Evolutionary conservation across 2,113 vertebrate species (phyloP).

Genomic region (Aegithalos caudatus): DNA sequence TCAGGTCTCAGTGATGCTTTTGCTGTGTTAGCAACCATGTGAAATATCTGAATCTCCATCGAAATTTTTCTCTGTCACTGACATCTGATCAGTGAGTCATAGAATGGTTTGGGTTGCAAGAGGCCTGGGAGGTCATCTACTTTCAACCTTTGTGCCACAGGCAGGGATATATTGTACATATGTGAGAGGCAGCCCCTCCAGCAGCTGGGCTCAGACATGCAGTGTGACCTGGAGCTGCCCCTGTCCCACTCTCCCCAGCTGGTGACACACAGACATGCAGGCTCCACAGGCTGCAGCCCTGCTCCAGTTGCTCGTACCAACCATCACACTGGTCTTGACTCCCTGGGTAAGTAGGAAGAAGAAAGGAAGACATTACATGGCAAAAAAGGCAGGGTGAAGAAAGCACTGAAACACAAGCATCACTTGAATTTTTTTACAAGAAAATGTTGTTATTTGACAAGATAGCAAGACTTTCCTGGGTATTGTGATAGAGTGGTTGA

Average conservation of each 20-base stretch:
- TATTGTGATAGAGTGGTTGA: not conserved
- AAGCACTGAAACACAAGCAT: not conserved
- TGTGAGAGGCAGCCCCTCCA: not conserved
- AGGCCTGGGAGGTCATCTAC: not conserved
- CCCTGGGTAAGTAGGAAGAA: not conserved
- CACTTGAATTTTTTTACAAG: not conserved
- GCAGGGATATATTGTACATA: not conserved
- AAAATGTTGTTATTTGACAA: not conserved
- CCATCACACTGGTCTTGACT: not conserved
- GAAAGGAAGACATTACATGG: not conserved
- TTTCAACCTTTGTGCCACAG: not conserved
- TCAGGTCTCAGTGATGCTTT: not conserved
- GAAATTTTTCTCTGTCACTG: not conserved
- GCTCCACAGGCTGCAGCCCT: not conserved
- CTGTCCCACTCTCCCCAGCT: not conserved
- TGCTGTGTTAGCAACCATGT: not conserved
- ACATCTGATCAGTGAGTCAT: not conserved
- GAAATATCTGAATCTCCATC: not conserved
- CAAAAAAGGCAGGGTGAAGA: not conserved
- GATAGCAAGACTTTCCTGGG: not conserved
- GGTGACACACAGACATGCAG: not conserved
- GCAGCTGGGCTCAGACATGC: not conserved
- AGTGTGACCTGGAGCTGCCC: not conserved
- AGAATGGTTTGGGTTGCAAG: not conserved
- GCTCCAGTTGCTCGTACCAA: not conserved